Percentiles rank a stretch among this genome's conserved stretches.
These are phyloP conservation scores for Pachyramphus minor DNA, from an alignment of 2,113 vertebrate species.

Conservation along the genomic window DNA sequence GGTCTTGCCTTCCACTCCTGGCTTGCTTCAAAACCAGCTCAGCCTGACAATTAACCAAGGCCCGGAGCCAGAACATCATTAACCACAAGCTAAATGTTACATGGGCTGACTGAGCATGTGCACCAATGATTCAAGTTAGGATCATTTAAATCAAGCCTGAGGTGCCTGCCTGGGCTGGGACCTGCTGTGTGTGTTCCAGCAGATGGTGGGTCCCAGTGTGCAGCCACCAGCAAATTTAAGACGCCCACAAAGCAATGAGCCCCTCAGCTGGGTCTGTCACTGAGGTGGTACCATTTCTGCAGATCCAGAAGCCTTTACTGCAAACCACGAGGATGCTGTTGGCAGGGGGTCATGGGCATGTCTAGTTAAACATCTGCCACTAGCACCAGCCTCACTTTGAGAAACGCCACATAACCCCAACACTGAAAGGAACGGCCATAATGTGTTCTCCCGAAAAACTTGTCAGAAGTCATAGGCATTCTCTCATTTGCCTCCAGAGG, in stretches of 20 bases:
- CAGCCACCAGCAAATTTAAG: neutral
- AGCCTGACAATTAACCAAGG: neutral
- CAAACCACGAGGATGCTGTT: neutral
- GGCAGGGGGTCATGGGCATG: neutral
- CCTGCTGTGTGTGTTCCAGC: neutral
- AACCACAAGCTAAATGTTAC: neutral
- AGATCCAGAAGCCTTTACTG: neutral
- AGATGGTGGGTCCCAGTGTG: rapidly evolving
- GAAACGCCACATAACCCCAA: neutral
- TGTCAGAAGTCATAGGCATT: neutral
- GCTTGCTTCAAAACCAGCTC: neutral
- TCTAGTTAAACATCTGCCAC: neutral
- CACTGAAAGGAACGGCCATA: neutral
- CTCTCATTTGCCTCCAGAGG: neutral
- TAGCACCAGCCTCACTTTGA: neutral
- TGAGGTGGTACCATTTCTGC: rapidly evolving
- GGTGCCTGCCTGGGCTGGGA: neutral
- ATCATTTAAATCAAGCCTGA: neutral
- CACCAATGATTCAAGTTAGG: neutral
- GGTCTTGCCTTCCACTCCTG: neutral
- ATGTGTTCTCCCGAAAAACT: neutral
- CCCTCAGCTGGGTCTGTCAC: rapidly evolving
- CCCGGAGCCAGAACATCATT: neutral
- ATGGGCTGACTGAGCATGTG: neutral
- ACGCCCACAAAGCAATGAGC: neutral